phyloP scores from a whole-genome alignment of 2,888 invertebrate genomes.

The Dinocampus coccinellae region DNA sequence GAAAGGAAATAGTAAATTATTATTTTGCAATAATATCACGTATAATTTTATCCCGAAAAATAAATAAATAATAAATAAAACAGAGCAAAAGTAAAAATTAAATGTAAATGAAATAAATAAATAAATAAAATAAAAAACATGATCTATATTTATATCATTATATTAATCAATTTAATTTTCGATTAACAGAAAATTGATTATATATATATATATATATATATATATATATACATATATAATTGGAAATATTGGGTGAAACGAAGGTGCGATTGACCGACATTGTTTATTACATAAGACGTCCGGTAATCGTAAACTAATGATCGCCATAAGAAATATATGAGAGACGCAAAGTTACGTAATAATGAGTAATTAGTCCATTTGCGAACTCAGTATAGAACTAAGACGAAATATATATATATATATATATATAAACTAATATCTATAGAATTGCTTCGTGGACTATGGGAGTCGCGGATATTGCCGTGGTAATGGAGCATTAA shows the following conservation, averaged over 20 bases:
- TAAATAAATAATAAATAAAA: too few species aligned
- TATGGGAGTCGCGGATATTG: constrained; percentile 30
- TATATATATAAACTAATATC: constrained; percentile 15
- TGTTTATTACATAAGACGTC: constrained; percentile 54
- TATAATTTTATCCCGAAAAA: too few species aligned
- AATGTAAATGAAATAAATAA: neutral
- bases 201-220: too few species aligned
- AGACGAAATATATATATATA: constrained; percentile 30
- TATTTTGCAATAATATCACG: neutral
- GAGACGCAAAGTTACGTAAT: constrained; percentile 52
- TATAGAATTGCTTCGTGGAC: constrained; percentile 17
- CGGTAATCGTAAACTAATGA: constrained; percentile 54
- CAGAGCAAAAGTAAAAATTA: too few species aligned
- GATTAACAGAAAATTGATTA: constrained; percentile 16
- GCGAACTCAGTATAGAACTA: constrained; percentile 45
- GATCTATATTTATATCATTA: neutral
- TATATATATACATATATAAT: too few species aligned
- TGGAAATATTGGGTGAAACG: neutral
- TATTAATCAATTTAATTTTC: neutral
- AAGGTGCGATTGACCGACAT: constrained; percentile 24
- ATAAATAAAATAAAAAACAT: neutral
- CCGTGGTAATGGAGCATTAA: constrained; percentile 53
- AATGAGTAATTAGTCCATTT: constrained; percentile 62
- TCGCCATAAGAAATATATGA: constrained; percentile 48
- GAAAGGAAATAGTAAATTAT: neutral